These are phyloP conservation scores for Clarias fuscus DNA, from an alignment of 2,797 vertebrate genomes.

Conservation along the genomic window DNA sequence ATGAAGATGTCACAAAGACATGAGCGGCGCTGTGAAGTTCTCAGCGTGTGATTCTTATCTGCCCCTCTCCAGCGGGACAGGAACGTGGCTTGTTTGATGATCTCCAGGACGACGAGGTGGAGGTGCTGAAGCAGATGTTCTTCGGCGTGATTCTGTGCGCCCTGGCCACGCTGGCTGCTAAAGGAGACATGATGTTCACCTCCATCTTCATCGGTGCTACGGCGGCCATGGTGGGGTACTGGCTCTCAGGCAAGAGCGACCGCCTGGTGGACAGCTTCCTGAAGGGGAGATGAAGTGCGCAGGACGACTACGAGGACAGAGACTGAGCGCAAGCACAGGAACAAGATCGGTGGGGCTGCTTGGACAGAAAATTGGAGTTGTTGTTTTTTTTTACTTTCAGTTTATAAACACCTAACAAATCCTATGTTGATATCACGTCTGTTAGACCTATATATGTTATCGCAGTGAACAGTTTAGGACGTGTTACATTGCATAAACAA, in stretches of 20 bases:
- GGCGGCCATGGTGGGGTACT: conserved; percentile 91
- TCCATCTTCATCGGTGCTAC: conserved; percentile 92
- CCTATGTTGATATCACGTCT: background rate
- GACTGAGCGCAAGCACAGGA: background rate
- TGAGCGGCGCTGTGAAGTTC: background rate
- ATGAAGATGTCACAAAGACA: background rate
- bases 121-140: conserved; percentile 97
- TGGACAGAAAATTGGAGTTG: background rate
- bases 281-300: conserved; percentile 76
- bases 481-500: background rate
- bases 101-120: conserved; percentile 90
- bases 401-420: background rate
- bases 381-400: background rate
- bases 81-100: conserved; percentile 89
- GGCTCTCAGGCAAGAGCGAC: conserved; percentile 90
- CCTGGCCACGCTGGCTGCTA: conserved; percentile 89
- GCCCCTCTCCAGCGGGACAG: conserved; percentile 66
- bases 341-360: background rate
- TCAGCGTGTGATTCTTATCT: background rate
- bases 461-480: background rate
- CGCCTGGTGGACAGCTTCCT: conserved; percentile 81
- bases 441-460: background rate
- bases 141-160: conserved; percentile 91
- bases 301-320: background rate
- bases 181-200: conserved; percentile 94